Evolutionary conservation across 2,888 invertebrate genomes (phyloP), one percentile per base, ranked within the genome.

Genomic region (Tillus elongatus): DNA sequence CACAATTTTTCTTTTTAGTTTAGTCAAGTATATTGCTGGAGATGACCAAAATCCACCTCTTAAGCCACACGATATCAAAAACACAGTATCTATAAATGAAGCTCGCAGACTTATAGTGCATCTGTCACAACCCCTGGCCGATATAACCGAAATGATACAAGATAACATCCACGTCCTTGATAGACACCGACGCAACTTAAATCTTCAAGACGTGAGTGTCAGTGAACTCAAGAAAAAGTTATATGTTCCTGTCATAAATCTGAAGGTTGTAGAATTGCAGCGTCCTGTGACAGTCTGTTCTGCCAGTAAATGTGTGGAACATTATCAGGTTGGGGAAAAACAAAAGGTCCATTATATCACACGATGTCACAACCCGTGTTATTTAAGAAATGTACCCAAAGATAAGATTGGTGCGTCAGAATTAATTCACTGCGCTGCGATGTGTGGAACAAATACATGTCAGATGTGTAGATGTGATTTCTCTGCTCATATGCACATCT

Each of bases 261-360:
- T 62, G 29, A 40, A 51, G 16, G 46, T 56, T 2, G 54, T 40
- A 4, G 41, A 49, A 26, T 37, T 59, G 29, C 42, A 48, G 3
- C 52, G 58, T 36, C 62, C 62, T 0, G 50, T 49, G 4, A 60
- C 60, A 2, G 60, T 62, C 1, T 62, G 62, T 36, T 44, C 54
- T 8, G 43, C 45, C 30, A 13, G 29, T 2, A 44, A 49, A 19
- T 62, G 62, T 37, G 45, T 46, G 2, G 54, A 57, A 38, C 6
- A 19, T n/a, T 8, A 8, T 19, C n/a, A 8, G 6, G 24, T 19
- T 6, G 24, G n/a, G n/a, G n/a, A n/a, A 6, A n/a, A 8, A n/a
- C 6, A 19, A 19, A 6, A 8, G 24, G n/a, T 8, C 6, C 24
- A 19, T n/a, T 19, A 19, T n/a, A 19, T 8, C 6, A 6, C 6